Evolutionary conservation across 2,797 vertebrate genomes (phyloP), one percentile per base, ranked within the genome.

Genomic region (Chelon auratus): DNA sequence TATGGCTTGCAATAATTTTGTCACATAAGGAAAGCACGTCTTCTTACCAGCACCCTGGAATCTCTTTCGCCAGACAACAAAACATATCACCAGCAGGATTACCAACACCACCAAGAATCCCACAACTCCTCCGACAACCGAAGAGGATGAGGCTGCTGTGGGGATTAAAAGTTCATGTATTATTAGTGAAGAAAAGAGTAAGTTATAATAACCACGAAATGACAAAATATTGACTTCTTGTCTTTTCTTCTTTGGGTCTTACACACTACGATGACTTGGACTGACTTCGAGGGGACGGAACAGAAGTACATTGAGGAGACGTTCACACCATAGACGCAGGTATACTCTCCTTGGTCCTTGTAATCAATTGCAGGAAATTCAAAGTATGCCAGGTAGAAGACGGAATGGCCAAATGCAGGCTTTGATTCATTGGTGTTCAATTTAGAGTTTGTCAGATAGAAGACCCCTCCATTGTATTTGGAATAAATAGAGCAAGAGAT

Each of bases 401-500:
- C n/a, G 5, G 63, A 33, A 74, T 93, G 80, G 18, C 86, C 76
- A 51, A 88, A 83, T 0, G 89, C 66, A 11, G 51, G 1, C 60
- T 86, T 70, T 10, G 24, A 12, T 13, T 62, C 5, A 12, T 36
- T 76, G 53, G 26, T 9, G 56, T 54, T 90, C 1, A 2, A 63
- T 15, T 80, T 73, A 0, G 63, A 59, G 33, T 74, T 86, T 20
- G 7, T 74, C 74, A 95, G 78, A 33, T 83, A 67, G 83, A 94
- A 94, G 15, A 48, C 40, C 6, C 94, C 94, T 20, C 61, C 76
- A 4, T 75, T 0, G 56, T 87, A 92, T 56, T 2, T 83, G 47
- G 92, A 87, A 42, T 87, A 66, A 68, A 67, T 82, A 1, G 89
- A 91, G 73, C 94, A 95, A 1, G 84, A 87, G 79, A 95, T 43